Evolutionary conservation across 1,140 invertebrate species (phyloP), one percentile per base, ranked within the genome.

Genomic region (Pseudobourletiella spinata): DNA sequence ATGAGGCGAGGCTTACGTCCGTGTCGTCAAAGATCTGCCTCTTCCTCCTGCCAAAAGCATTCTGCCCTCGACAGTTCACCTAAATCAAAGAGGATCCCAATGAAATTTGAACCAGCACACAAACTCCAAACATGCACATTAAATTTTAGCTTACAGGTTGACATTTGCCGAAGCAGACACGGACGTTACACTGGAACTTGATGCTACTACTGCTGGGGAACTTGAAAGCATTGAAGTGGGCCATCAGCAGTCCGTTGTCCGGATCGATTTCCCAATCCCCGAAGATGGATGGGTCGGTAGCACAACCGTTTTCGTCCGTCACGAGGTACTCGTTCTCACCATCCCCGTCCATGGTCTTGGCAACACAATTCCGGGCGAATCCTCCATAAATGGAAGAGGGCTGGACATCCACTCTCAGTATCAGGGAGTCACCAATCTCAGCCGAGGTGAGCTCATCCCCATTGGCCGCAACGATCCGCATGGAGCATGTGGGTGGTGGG

Each of bases 161-260:
- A 77, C 92, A 95, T 76, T 86, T 88, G 74, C 91, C 90, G 73
- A 95, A 95, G 79, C 92, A 95, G 3, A 95, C 91, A 46, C 91
- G 81, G 73, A 95, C 92, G 73, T 94, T 95, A 74, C 92, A 95
- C 75, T 95, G 91, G 87, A 95, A 95, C 75, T 90, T 79, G 69
- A 95, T 91, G 72, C 92, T 94, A 71, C 94, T 91, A 71, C 89
- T 91, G 63, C 87, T 90, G 0, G 91, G 92, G 82, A 96, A 96
- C 74, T 96, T 95, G 74, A 96, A 96, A 3, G 91, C 92, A 74
- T 93, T 93, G 74, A 96, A 95, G 63, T 85, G 83, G 42, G 91
- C 91, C 71, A 87, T 78, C 22, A 95, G 75, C 14, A 87, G 83
- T 73, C 88, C 87, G 14, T 85, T 86, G 32, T 90, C 87, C 3